Conservation (phyloP, 1,140 invertebrate genomes). For the Rhagoletis zephyria region DNA sequence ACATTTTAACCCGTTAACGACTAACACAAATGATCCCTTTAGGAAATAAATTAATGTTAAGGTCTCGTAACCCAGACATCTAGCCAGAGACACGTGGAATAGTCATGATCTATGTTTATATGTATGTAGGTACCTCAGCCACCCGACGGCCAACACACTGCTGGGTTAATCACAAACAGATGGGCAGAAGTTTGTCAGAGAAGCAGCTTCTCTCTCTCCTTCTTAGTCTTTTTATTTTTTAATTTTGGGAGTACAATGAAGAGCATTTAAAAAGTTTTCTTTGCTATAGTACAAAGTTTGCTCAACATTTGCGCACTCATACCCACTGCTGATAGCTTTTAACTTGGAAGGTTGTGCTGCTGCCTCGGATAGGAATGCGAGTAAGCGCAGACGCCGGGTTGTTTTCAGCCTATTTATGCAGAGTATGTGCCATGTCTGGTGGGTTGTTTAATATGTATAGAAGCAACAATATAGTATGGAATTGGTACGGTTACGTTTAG, state of each 20-base stretch:
- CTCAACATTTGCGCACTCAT: conserved; percentile 14
- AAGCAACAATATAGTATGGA: conserved; percentile 1
- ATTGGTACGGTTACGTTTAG: conserved; percentile 36
- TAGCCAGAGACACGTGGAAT: too few species aligned
- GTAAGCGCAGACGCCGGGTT: conserved; percentile 40
- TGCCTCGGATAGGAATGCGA: conserved; percentile 10
- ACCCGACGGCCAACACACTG: background rate
- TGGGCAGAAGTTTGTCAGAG: background rate
- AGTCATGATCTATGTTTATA: too few species aligned
- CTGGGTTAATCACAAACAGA: background rate
- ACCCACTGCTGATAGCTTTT: conserved; percentile 13
- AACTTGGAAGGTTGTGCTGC: conserved; percentile 29
- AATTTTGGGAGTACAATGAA: background rate
- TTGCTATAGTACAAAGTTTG: background rate
- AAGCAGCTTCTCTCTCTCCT: background rate
- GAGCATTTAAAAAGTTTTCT: background rate
- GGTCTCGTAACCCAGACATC: too few species aligned
- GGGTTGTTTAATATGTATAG: background rate
- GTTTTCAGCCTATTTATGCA: background rate
- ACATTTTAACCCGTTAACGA: too few species aligned
- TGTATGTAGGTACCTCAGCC: too few species aligned
- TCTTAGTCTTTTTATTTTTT: background rate
- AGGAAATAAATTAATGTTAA: too few species aligned
- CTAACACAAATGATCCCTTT: too few species aligned
- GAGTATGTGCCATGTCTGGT: background rate